A percentile compares a stretch with the other conserved stretches of the same genome.
Conservation (phyloP, 2,797 vertebrate species). For the Premnoplex brunnescens region DNA sequence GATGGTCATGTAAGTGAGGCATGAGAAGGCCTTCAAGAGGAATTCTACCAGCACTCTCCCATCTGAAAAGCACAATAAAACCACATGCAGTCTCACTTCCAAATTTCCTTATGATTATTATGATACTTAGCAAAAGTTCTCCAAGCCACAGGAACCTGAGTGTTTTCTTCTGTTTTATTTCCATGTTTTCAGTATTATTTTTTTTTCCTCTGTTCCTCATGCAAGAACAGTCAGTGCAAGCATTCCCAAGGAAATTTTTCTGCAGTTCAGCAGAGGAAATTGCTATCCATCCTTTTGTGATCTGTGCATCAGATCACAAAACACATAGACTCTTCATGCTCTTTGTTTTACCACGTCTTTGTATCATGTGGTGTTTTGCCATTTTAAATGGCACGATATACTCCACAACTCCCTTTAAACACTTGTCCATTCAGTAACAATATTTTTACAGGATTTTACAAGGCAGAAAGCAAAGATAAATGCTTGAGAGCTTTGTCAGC, state of each 20-base stretch:
- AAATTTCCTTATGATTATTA: neutral
- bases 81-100: neutral
- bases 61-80: neutral
- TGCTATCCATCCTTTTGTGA: neutral
- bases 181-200: neutral
- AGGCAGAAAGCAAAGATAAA: constrained; percentile 27
- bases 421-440: neutral
- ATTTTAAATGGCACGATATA: neutral
- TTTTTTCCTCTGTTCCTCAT: neutral
- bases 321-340: neutral
- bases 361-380: neutral
- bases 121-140: neutral
- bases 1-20: neutral
- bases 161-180: neutral
- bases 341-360: neutral
- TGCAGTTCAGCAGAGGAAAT: neutral
- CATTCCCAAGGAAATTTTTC: neutral
- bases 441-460: constrained; percentile 15
- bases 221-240: neutral
- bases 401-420: neutral
- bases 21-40: neutral
- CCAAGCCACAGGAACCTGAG: fast-evolving
- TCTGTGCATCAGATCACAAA: neutral
- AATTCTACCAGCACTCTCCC: neutral
- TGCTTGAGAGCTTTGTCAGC: constrained; percentile 25